Evolutionary conservation across 2,113 vertebrate genomes (phyloP), one percentile per base, ranked within the genome.

Genomic region (Silurus asotus): DNA sequence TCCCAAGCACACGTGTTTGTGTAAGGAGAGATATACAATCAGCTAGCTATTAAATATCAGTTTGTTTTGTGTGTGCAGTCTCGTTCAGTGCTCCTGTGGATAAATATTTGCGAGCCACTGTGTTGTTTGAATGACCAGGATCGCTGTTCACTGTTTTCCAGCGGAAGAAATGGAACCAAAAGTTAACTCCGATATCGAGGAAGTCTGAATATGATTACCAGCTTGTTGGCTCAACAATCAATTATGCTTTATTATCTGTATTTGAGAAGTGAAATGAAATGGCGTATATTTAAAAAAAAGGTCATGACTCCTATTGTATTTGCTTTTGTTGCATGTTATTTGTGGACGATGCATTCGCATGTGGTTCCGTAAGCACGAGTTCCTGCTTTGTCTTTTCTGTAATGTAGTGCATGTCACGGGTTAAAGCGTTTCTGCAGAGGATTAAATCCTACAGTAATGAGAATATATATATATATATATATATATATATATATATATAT

Each of bases 181-280:
- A n/a, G 58, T 15, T 1, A 55, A 76, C 45, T 45, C 48, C 6
- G 7, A 45, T 20, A 84, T 75, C 37, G 75, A 65, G 65, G 67
- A 86, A 80, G 81, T 84, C 78, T 55, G 58, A 20, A 19, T 6
- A 56, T 14, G 5, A 62, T 25, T 64, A 62, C 83, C 55, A 10
- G 62, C 23, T 20, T 84, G 56, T 81, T 80, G 14, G 56, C 56
- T 81, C 59, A 49, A 23, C 14, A n/a, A 65, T 76, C 69, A 78
- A 17, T 72, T 49, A 56, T 25, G 23, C 25, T 19, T 75, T 84
- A 23, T 69, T 72, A 19, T 48, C 9, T 56, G 67, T 74, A 28
- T 84, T 84, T 83, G 81, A 65, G 23, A 20, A 87, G 81, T 53
- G 15, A 55, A 84, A 59, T 45, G 17, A 59, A 74, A 28, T 48